Base-by-base conservation (phyloP, 92 coral and sea anemone species). In the Umimayanthus chanpuru region DNA sequence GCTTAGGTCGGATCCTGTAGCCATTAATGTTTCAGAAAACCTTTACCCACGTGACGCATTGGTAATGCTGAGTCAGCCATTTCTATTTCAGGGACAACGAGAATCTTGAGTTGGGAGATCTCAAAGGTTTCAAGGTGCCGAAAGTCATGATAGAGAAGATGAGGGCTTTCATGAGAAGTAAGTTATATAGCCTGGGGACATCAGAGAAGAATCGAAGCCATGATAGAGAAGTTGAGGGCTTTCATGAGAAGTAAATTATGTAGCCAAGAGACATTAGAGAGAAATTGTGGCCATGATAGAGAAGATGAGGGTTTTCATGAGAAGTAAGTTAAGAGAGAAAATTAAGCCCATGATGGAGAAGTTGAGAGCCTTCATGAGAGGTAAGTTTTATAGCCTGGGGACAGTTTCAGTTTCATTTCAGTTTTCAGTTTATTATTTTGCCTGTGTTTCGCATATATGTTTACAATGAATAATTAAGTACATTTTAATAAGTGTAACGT, bases 101-200 rank as follows among this genome's bases (percentile, higher is more conserved):
- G 47, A 82, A 82, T 41, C 49, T 82, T 16, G 86, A 67, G 39
- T 14, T 82, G 76, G 41, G 86, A 20, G 86, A 81, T 65, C 85
- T 81, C 49, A 61, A 81, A 81, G 85, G 85, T 38, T 81, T 81
- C 61, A 81, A 81, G 47, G 85, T 81, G 75, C 85, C 76, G 23
- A 65, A 16, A 58, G 10, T 9, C 56, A 81, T 81, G 85, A 40
- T 81, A 81, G 85, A 81, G 75, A 65, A 81, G 75, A 81, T 81
- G 85, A 81, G 29, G 32, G 85, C 85, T 23, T 81, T 81, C 36
- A 81, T 81, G 85, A 81, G 85, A 64, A 64, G 75, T 81, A 64
- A 64, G 85, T 81, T 18, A 3, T 10, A 6, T 18, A 39, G 76
- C 58, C 18, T 11, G 14, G 58, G 18, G 18, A 11, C 58, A 9